Evolutionary conservation across 2,797 vertebrate genomes (phyloP).

Genomic region (Phrynocephalus guinanensis): DNA sequence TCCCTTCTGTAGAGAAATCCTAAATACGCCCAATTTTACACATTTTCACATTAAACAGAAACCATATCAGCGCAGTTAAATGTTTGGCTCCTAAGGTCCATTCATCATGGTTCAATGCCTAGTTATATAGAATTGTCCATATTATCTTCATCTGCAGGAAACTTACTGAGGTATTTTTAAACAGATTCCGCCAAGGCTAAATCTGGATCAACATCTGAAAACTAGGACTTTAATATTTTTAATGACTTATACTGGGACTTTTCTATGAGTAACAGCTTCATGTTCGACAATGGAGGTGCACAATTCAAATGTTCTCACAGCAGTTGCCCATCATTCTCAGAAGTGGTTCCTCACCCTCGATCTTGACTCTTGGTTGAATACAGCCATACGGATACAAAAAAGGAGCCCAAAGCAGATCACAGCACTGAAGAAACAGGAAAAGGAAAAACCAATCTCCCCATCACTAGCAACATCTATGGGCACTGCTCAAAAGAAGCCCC

Average conservation of each 20-base stretch:
- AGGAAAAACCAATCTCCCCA: too few relatives aligned
- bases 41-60: neutral
- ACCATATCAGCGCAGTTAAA: neutral
- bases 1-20: neutral
- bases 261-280: neutral
- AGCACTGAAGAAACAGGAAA: neutral
- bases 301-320: neutral
- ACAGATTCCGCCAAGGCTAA: neutral
- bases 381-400: too few relatives aligned
- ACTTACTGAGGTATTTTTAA: neutral
- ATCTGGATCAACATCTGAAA: neutral
- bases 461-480: neutral
- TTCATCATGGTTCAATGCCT: neutral
- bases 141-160: neutral
- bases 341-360: neutral
- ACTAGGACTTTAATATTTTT: neutral
- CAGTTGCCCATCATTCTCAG: neutral
- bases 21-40: neutral
- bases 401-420: neutral
- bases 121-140: neutral
- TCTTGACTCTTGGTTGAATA: too few relatives aligned
- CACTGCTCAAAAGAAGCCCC: neutral
- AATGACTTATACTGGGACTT: neutral
- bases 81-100: neutral
- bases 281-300: neutral